phyloP scores from a whole-genome alignment of 2,888 invertebrate genomes.

The Choristoneura rosaceana region DNA sequence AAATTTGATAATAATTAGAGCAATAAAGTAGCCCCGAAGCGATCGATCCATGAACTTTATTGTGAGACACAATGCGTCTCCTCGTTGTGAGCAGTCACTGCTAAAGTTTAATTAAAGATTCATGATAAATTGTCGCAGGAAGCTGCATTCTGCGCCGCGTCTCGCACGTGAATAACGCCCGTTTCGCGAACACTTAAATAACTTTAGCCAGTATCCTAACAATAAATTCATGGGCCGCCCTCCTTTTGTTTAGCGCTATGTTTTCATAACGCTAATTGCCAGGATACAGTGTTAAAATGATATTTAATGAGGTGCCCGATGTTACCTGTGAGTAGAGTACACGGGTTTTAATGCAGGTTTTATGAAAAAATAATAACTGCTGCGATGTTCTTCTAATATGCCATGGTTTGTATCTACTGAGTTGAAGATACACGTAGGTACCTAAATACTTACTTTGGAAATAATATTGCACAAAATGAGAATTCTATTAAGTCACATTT shows the following conservation, averaged over 20 bases:
- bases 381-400: not conserved
- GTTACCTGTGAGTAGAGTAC: slow-evolving; percentile 46
- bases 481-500: not conserved
- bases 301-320: slow-evolving; percentile 67
- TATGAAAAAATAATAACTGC: not conserved
- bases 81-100: slow-evolving; percentile 68
- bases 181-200: slow-evolving; percentile 78
- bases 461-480: not conserved
- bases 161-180: slow-evolving; percentile 79
- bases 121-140: slow-evolving; percentile 84
- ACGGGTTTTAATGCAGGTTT: not conserved
- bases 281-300: slow-evolving; percentile 75
- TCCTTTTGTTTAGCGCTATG: slow-evolving; percentile 74
- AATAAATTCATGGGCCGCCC: slow-evolving; percentile 80
- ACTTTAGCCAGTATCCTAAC: slow-evolving; percentile 80
- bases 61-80: slow-evolving; percentile 71
- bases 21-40: slow-evolving; percentile 43
- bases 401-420: not conserved
- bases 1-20: slow-evolving; percentile 19
- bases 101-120: slow-evolving; percentile 85
- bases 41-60: slow-evolving; percentile 57
- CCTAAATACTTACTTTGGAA: too few species aligned
- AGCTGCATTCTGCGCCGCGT: slow-evolving; percentile 78
- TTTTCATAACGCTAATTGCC: slow-evolving; percentile 77
- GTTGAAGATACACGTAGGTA: too few species aligned